These are phyloP conservation scores for Halcyon leucocephala DNA, from an alignment of 2,797 vertebrate species.

Conservation along the genomic window DNA sequence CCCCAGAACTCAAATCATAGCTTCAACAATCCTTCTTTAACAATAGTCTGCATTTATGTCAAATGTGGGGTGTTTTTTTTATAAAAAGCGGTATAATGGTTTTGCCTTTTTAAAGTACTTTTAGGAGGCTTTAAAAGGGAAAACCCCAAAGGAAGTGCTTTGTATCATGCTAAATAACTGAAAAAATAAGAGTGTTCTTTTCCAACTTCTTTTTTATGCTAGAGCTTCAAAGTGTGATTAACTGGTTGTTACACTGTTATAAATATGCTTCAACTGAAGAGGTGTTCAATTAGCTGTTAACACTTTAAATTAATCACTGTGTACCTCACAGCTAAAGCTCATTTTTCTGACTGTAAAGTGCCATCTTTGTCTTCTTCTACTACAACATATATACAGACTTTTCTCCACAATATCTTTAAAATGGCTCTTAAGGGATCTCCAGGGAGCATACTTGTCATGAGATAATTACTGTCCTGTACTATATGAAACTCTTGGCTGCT, in stretches of 20 bases:
- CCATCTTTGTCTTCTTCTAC: not conserved
- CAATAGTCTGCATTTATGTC: not conserved
- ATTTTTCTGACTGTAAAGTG: not conserved
- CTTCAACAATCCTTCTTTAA: not conserved
- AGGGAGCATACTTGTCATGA: not conserved
- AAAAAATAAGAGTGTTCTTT: not conserved
- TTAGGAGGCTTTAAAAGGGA: not conserved
- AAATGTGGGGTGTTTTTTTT: not conserved
- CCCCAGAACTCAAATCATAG: not conserved
- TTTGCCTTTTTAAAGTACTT: not conserved
- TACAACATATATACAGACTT: not conserved
- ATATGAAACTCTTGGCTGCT: conserved; percentile 10
- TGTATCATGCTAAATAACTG: not conserved
- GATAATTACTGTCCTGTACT: conserved; percentile 36
- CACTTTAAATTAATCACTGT: conserved; percentile 32
- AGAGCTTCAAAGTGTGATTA: not conserved
- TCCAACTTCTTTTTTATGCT: not conserved
- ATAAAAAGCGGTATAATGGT: not conserved
- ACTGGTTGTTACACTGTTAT: not conserved
- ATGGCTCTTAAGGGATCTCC: not conserved
- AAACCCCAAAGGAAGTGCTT: not conserved
- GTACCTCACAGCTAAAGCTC: not conserved
- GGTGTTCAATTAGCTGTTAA: not conserved
- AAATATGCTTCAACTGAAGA: conserved; percentile 4
- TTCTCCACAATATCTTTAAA: not conserved